phyloP scores from a whole-genome alignment of 2,113 vertebrate genomes.

The Chrysemys picta region DNA sequence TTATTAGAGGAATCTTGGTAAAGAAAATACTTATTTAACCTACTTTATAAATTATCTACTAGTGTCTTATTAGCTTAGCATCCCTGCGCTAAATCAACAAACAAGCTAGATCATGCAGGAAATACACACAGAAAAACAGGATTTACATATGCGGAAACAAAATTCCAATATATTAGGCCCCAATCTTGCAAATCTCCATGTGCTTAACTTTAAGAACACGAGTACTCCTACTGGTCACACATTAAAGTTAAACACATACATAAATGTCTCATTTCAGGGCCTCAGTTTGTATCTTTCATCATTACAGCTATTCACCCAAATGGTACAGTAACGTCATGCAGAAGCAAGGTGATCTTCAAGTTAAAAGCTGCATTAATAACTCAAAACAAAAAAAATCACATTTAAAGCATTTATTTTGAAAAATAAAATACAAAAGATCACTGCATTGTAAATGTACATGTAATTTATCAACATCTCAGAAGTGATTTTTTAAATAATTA shows the following conservation, averaged over 20 bases:
- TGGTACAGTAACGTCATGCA: not conserved
- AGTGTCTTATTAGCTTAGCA: not conserved
- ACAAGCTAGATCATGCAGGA: not conserved
- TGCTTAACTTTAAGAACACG: not conserved
- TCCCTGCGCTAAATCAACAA: not conserved
- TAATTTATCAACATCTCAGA: slow-evolving; percentile 67
- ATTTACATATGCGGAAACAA: not conserved
- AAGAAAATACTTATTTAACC: not conserved
- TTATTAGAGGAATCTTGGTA: not conserved
- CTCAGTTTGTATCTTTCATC: not conserved
- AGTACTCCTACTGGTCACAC: not conserved
- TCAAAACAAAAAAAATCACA: slow-evolving; percentile 49
- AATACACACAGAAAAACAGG: not conserved
- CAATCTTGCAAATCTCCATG: not conserved
- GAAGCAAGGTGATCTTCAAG: not conserved
- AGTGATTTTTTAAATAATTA: slow-evolving; percentile 80
- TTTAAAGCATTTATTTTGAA: slow-evolving; percentile 89
- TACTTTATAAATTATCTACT: not conserved
- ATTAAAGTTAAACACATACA: not conserved
- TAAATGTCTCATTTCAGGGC: not conserved
- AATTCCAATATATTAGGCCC: not conserved
- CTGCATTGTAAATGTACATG: slow-evolving; percentile 80
- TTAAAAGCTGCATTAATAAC: not conserved
- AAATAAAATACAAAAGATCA: slow-evolving; percentile 89
- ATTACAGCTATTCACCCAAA: fast-evolving